Evolutionary conservation across 2,797 vertebrate genomes (phyloP).

Genomic region (Alfaro cultratus): DNA sequence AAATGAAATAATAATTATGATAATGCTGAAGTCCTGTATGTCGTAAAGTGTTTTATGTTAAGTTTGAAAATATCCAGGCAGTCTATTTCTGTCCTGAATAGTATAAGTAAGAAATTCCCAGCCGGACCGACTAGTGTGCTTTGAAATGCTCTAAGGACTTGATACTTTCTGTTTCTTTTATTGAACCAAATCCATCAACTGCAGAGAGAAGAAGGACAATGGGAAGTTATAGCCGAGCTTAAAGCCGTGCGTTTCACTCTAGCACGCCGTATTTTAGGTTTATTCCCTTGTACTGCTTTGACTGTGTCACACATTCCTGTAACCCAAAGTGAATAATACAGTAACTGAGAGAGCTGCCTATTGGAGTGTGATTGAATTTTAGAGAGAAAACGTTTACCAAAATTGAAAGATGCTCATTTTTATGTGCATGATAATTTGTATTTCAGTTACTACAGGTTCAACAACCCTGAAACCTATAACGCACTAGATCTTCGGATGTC

Average conservation of each 20-base stretch:
- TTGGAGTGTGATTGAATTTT: not conserved
- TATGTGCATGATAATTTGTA: not conserved
- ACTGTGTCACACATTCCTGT: not conserved
- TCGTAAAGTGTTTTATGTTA: constrained; percentile 2
- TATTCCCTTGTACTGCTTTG: not conserved
- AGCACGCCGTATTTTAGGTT: not conserved
- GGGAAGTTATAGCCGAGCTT: not conserved
- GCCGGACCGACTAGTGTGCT: not conserved
- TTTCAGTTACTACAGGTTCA: not conserved
- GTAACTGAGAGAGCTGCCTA: not conserved
- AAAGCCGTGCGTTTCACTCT: not conserved
- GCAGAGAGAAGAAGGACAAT: not conserved
- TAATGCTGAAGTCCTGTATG: not conserved
- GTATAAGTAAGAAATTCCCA: constrained; percentile 17
- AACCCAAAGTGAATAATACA: constrained; percentile 38
- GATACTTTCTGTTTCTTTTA: not conserved
- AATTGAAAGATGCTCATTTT: not conserved
- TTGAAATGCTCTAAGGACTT: constrained; percentile 1
- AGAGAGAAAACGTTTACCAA: not conserved
- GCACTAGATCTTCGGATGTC: not conserved
- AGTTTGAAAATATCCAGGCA: constrained; percentile 13
- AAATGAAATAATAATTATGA: not conserved
- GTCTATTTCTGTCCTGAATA: constrained; percentile 15
- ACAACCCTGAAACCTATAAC: not conserved
- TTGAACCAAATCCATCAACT: constrained; percentile 1